Evolutionary conservation across 2,113 vertebrate species (phyloP), one percentile per base, ranked within the genome.

Genomic region (Cephalopterus ornatus): DNA sequence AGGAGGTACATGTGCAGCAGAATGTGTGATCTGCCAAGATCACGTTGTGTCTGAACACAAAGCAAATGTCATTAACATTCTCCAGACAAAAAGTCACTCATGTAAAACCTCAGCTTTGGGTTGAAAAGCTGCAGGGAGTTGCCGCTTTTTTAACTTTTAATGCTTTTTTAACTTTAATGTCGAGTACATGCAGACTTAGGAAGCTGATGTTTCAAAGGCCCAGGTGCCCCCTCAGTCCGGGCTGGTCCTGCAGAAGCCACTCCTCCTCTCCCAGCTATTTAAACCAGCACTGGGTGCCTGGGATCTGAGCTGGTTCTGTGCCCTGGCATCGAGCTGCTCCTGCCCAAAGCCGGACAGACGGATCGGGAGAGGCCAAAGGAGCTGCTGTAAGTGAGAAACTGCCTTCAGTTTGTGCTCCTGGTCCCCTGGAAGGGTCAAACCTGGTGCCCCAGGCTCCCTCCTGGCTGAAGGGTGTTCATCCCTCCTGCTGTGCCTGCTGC

Each of bases 51-150:
- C 56, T 72, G 58, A 50, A 66, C 81, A 97, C 88, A 97, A 95
- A 95, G 85, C 53, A 73, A 61, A 67, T 92, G 67, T 95, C 88
- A 97, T 97, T 97, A 85, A 67, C 89, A 94, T 97, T 94, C 96
- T 59, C 61, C 16, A 66, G 78, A 41, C 13, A 35, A 67, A 85
- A 92, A 92, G 66, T 70, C 47, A 35, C 49, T 74, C 88, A 37
- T 88, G 72, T 66, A 68, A 67, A 47, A 52, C 66, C 96, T 82
- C 4, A 26, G 81, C 84, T 85, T 72, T 1, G 9, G 67, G 41
- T 93, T 96, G 95, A 80, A 96, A 86, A 89, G 93, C 88, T 88
- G 71, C 61, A 68, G 85, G 78, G 78, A 81, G 68, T 35, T 73
- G 61, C 49, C 92, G 85, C 61, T 77, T 93, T 94, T 95, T 73